Evolutionary conservation across 2,888 invertebrate genomes (phyloP).

Genomic region (Saturnia japonica): DNA sequence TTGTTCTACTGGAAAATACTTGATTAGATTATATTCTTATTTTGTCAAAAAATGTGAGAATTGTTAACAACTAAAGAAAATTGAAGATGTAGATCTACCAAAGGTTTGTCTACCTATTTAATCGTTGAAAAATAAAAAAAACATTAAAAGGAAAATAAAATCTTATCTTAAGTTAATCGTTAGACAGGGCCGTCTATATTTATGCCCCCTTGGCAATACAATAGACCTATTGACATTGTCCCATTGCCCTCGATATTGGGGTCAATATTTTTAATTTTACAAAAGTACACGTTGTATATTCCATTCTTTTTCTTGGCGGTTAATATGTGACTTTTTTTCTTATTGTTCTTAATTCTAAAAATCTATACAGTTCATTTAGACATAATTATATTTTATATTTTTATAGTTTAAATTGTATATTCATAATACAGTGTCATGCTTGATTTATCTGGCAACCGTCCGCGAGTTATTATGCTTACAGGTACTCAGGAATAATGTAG

Average conservation of each 20-base stretch:
- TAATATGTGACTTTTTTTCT: too few relatives aligned
- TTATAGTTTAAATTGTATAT: too few relatives aligned
- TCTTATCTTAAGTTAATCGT: slow-evolving; percentile 28
- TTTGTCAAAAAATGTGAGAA: neutral
- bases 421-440: too few relatives aligned
- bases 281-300: neutral
- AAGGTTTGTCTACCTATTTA: too few relatives aligned
- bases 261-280: slow-evolving; percentile 24
- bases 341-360: too few relatives aligned
- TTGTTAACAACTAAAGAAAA: neutral
- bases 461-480: too few relatives aligned
- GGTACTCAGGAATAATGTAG: too few relatives aligned
- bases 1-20: neutral
- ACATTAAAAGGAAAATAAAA: neutral
- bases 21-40: neutral
- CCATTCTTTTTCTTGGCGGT: too few relatives aligned
- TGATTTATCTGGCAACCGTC: too few relatives aligned
- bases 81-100: neutral
- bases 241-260: slow-evolving; percentile 51
- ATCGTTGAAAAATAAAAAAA: neutral
- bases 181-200: slow-evolving; percentile 44
- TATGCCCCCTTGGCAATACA: slow-evolving; percentile 53
- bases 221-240: slow-evolving; percentile 51
- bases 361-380: too few relatives aligned
- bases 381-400: too few relatives aligned